Evolutionary conservation across 1,140 invertebrate genomes (phyloP).

Genomic region (Campoletis sonorensis): DNA sequence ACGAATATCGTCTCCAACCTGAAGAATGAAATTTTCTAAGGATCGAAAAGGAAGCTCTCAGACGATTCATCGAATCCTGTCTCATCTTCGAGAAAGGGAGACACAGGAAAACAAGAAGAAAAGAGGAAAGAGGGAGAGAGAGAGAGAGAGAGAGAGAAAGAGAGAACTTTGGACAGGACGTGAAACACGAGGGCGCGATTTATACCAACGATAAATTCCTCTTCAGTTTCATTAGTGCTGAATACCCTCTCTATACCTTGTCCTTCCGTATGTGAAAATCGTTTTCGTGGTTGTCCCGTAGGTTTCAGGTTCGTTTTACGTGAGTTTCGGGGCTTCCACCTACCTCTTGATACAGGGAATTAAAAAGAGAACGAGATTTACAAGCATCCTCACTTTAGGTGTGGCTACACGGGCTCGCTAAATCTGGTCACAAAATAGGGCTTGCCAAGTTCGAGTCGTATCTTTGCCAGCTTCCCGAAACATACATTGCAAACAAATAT

Average conservation of each 20-base stretch:
- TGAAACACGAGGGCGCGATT: constrained; percentile 60
- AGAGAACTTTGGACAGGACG: background rate
- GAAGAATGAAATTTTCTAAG: constrained; percentile 47
- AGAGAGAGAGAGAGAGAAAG: background rate
- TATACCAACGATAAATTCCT: constrained; percentile 74
- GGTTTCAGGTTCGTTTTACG: background rate
- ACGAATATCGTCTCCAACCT: background rate
- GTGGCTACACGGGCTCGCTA: background rate
- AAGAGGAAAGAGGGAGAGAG: background rate
- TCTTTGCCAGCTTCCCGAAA: background rate
- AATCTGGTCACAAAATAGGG: constrained; percentile 17
- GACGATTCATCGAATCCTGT: constrained; percentile 60
- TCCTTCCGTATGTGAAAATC: constrained; percentile 37
- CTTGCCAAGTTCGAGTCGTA: background rate
- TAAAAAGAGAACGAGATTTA: constrained; percentile 47
- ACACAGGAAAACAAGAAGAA: background rate
- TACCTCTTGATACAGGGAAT: constrained; percentile 20
- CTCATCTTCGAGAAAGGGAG: background rate
- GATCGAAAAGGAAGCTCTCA: constrained; percentile 55
- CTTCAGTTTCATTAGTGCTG: constrained; percentile 71
- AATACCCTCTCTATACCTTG: constrained; percentile 55
- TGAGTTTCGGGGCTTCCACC: background rate
- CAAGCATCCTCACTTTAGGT: constrained; percentile 25
- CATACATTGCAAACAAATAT: constrained; percentile 10
- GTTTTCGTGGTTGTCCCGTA: background rate